Conservation (phyloP, 2,113 vertebrate genomes). For the Gymnogyps californianus region DNA sequence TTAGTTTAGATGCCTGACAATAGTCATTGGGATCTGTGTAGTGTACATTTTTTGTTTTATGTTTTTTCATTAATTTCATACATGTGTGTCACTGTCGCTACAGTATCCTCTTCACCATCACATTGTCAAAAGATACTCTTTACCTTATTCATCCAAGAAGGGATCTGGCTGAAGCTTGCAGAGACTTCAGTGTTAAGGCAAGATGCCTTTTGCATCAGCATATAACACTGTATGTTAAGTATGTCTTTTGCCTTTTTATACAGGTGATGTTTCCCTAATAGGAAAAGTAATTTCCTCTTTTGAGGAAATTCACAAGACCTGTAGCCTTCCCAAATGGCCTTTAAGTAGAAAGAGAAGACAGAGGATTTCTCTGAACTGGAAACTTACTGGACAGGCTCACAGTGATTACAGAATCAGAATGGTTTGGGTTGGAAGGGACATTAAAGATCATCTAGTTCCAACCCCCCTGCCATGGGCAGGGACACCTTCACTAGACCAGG, state of each 20-base stretch:
- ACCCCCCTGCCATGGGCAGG: no score
- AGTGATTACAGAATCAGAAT: no score
- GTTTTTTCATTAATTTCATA: conserved; percentile 58
- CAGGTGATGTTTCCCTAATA: neutral
- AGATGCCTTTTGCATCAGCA: neutral
- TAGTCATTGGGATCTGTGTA: conserved; percentile 22
- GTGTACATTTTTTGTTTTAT: conserved; percentile 33
- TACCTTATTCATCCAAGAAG: neutral
- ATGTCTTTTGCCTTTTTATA: neutral
- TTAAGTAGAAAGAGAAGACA: neutral
- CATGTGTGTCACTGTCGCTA: conserved; percentile 7
- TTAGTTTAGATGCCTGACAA: conserved; percentile 30
- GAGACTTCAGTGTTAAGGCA: neutral
- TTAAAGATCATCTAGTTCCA: no score
- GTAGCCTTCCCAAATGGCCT: neutral
- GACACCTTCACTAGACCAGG: no score
- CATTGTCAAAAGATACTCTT: neutral
- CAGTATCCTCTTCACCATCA: conserved; percentile 28
- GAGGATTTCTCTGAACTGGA: neutral
- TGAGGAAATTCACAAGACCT: neutral
- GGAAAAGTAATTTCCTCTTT: neutral
- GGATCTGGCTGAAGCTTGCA: neutral
- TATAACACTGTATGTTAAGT: neutral
- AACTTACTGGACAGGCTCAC: neutral
- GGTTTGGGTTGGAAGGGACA: no score